Evolutionary conservation across 2,113 vertebrate species (phyloP).

Genomic region (Meriones unguiculatus): DNA sequence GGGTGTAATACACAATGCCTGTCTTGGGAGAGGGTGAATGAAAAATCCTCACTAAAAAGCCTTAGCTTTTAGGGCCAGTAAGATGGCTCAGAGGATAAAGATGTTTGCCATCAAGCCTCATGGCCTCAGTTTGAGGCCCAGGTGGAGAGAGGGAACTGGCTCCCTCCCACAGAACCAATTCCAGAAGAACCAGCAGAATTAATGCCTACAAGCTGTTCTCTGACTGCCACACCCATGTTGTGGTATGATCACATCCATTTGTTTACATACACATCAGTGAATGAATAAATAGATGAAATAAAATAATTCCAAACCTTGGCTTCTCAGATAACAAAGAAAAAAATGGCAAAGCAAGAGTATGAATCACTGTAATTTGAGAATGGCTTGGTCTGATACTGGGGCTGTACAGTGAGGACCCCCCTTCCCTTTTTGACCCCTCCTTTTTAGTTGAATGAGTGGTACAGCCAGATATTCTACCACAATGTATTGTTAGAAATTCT

Average conservation of each 20-base stretch:
- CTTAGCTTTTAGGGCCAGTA: neutral
- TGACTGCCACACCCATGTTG: neutral
- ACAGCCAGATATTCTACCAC: neutral
- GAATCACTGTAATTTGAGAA: neutral
- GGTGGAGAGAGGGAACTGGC: neutral
- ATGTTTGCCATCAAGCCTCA: neutral
- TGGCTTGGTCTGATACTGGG: neutral
- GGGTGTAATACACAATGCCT: neutral
- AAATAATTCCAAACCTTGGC: neutral
- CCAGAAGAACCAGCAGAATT: neutral
- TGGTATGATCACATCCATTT: neutral
- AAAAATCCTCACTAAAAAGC: constrained; percentile 9
- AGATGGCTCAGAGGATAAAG: neutral
- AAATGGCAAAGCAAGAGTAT: neutral
- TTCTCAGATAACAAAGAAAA: constrained; percentile 45
- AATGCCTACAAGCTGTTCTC: neutral
- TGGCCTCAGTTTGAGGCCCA: too few species aligned
- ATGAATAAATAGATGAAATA: neutral
- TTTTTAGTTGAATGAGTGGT: neutral
- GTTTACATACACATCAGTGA: neutral
- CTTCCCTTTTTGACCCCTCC: too few species aligned
- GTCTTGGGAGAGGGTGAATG: constrained; percentile 12
- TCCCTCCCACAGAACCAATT: neutral
- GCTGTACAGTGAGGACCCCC: neutral
- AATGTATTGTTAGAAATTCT: constrained; percentile 13